Evolutionary conservation across 53 echinoderm and acorn worm genomes (phyloP), one percentile per base, ranked within the genome.

Genomic region (Arbacia lixula): DNA sequence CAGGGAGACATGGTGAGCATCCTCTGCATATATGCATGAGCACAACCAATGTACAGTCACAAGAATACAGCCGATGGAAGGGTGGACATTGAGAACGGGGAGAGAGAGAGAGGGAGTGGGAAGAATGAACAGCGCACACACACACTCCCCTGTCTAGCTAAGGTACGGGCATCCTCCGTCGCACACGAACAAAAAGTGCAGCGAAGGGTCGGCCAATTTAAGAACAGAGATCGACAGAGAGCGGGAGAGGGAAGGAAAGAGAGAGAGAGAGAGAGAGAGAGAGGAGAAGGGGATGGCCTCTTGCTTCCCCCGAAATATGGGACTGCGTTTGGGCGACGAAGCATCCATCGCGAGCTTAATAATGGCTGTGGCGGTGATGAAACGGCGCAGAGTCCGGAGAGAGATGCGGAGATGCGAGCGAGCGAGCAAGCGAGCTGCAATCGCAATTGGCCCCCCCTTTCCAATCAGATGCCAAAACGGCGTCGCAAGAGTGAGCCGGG

Each of bases 161-260:
- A 53, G 57, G 58, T 11, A 65, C 9, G 30, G 30, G 6, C 64
- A 81, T 63, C 62, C 82, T 63, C 64, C 50, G 30, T 3, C 52
- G 64, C 82, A 81, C 64, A 63, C 32, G 43, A 63, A 81, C 82
- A 63, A 81, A 78, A 81, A 81, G 82, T 81, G 82, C 82, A 81
- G 33, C 82, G 43, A 29, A 20, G 49, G 82, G 82, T 81, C 82
- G 82, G 64, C 62, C 25, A 24, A 77, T 74, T 33, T 51, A 26
- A 21, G 67, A 36, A 2, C 12, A n/a, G 39, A 22, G 39, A 62
- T 29, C 4, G 56, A 56, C 22, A 56, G 25, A 0, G 56, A n/a
- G 37, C 10, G 20, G 42, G 53, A 34, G 32, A 46, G 22, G 42
- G 27, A 49, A 71, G 39, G 30, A 46, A 46, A 74, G 43, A 21